Evolutionary conservation across 2,113 vertebrate species (phyloP), one percentile per base, ranked within the genome.

Genomic region (Eurystomus gularis): DNA sequence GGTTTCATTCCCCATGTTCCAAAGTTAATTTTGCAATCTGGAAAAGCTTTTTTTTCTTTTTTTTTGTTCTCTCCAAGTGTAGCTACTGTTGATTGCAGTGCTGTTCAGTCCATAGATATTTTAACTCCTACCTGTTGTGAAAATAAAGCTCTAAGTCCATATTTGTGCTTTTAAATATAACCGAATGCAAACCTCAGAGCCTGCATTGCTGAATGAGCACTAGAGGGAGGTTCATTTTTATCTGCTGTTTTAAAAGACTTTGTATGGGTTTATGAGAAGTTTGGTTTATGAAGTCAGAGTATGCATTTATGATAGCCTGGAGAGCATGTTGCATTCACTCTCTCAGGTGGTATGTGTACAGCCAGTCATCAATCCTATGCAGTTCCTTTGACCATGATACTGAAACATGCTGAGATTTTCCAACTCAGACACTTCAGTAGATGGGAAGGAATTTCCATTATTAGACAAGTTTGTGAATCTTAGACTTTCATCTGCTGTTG

Each of bases 201-300:
- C 62, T 62, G 17, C 40, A 51, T 13, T 49, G 26, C n/a, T 75
- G 33, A 94, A 88, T 69, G 39, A 21, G 70, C 85, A 83, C 19
- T 84, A 52, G 85, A 42, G 23, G 73, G 54, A 90, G 40, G 76
- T 93, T 87, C 1, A 64, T 86, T 91, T 96, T 84, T 94, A 80
- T 86, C 31, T 86, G 3, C 62, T 88, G 17, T 68, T 77, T 84
- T 83, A 69, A 57, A 94, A 82, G 57, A 77, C 26, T 87, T 9
- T 58, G 8, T 82, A 12, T 39, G 28, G 61, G 86, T 95, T 80
- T 96, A 66, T 40, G 49, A 23, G 31, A 37, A 64, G 19, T 88
- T 97, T 94, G 28, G 10, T 49, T 93, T 87, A 58, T 84, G 61
- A 91, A 91, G 68, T 70, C 54, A 86, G 51, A 94, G 82, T 62